phyloP scores from a whole-genome alignment of 2,113 vertebrate genomes.

The Clarias gariepinus region DNA sequence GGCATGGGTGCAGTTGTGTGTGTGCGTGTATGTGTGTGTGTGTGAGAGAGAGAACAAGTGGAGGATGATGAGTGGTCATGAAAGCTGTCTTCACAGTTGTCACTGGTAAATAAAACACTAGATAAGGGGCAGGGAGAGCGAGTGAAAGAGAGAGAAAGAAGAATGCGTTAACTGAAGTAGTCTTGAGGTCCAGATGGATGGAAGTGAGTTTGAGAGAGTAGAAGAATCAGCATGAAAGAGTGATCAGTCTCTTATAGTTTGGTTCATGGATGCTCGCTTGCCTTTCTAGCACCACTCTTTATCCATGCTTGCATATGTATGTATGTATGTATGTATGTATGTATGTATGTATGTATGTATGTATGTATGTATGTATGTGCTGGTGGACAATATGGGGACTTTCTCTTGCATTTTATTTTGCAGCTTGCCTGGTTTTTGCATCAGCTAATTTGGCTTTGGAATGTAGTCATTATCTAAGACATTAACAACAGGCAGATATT shows the following conservation, averaged over 20 bases:
- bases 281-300: neutral
- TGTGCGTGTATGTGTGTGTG: constrained; percentile 43
- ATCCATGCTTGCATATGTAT: constrained; percentile 8
- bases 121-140: neutral
- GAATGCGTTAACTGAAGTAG: neutral
- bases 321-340: neutral
- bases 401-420: constrained; percentile 30
- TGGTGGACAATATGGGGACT: constrained; percentile 1
- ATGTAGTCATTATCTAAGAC: neutral
- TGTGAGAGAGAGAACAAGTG: neutral
- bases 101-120: neutral
- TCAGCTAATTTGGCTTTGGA: constrained; percentile 17
- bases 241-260: neutral
- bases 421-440: constrained; percentile 26
- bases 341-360: too few relatives aligned
- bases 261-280: constrained; percentile 6
- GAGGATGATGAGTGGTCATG: constrained; percentile 19
- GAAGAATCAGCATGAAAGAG: neutral
- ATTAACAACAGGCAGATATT: constrained; percentile 8
- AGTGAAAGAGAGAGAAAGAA: neutral
- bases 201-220: neutral
- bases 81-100: constrained; percentile 16
- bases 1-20: constrained; percentile 32
- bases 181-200: neutral
- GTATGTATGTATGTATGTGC: constrained; percentile 1